A percentile compares a stretch with the other conserved stretches of the same genome.
Evolutionary conservation across 37 sponge, comb jelly and placozoan species (phyloP).

Genomic region (Eunapius fragilis): DNA sequence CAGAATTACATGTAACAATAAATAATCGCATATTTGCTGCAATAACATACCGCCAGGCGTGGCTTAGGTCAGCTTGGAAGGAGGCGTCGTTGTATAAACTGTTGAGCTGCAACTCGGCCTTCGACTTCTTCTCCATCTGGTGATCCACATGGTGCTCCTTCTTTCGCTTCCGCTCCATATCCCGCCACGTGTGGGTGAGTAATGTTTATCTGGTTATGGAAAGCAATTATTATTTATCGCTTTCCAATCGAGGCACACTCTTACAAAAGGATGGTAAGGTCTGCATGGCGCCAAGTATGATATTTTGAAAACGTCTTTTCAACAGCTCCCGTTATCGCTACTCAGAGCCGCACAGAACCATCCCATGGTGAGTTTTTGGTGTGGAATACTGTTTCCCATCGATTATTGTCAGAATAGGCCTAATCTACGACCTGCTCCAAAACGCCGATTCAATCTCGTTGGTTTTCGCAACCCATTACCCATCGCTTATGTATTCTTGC

Average conservation of each 20-base stretch:
- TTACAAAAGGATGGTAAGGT: background rate
- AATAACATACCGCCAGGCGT: background rate
- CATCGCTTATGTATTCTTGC: too few species aligned
- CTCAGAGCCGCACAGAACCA: conserved; percentile 93
- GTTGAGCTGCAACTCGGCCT: background rate
- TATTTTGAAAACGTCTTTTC: background rate
- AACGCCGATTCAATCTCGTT: background rate
- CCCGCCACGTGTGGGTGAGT: background rate
- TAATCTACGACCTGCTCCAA: background rate
- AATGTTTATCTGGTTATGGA: background rate
- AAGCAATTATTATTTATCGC: background rate
- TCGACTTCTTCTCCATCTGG: background rate
- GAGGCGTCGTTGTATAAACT: background rate
- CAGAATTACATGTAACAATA: background rate
- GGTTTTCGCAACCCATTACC: background rate
- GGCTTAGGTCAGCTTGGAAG: background rate
- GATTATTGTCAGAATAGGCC: too few species aligned
- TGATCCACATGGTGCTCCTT: background rate
- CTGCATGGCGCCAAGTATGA: background rate
- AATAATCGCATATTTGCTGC: background rate
- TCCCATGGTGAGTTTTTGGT: conserved; percentile 81
- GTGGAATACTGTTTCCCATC: too few species aligned
- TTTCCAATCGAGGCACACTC: background rate
- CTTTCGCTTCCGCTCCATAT: background rate
- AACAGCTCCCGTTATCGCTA: conserved; percentile 87